Percentiles rank a stretch among this genome's conserved stretches.
Evolutionary conservation across 2,888 invertebrate genomes (phyloP).

Genomic region (Hylaea fasciaria): DNA sequence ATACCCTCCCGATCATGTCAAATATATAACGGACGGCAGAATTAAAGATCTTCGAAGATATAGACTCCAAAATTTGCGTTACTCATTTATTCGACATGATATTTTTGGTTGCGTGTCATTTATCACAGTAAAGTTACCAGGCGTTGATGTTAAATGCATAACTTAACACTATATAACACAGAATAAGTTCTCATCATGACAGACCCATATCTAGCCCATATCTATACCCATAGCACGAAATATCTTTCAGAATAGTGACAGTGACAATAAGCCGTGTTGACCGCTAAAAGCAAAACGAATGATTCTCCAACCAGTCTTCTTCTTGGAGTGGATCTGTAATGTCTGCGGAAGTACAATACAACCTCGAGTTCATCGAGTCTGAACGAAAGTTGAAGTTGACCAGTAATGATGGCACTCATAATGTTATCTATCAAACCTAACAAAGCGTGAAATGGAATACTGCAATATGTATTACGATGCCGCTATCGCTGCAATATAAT

Average conservation of each 20-base stretch:
- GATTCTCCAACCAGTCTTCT: slow-evolving; percentile 65
- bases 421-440: neutral
- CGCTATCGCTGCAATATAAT: too few relatives aligned
- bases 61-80: too few relatives aligned
- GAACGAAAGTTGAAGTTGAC: slow-evolving; percentile 12
- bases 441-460: too few relatives aligned
- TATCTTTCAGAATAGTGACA: slow-evolving; percentile 28
- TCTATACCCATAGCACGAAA: too few relatives aligned
- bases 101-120: too few relatives aligned
- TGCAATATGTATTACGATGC: too few relatives aligned
- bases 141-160: neutral
- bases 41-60: too few relatives aligned
- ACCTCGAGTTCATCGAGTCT: slow-evolving; percentile 4
- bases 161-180: neutral
- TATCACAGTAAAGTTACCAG: too few relatives aligned
- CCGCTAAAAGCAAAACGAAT: slow-evolving; percentile 61
- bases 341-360: slow-evolving; percentile 14
- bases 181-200: slow-evolving; percentile 8
- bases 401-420: neutral
- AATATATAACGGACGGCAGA: too few relatives aligned
- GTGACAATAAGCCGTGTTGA: slow-evolving; percentile 56
- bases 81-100: too few relatives aligned
- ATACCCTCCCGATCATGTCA: too few relatives aligned
- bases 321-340: slow-evolving; percentile 64
- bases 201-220: slow-evolving; percentile 8